These are phyloP conservation scores for Rhyzopertha dominica DNA, from an alignment of 1,140 invertebrate genomes.

Conservation along the genomic window DNA sequence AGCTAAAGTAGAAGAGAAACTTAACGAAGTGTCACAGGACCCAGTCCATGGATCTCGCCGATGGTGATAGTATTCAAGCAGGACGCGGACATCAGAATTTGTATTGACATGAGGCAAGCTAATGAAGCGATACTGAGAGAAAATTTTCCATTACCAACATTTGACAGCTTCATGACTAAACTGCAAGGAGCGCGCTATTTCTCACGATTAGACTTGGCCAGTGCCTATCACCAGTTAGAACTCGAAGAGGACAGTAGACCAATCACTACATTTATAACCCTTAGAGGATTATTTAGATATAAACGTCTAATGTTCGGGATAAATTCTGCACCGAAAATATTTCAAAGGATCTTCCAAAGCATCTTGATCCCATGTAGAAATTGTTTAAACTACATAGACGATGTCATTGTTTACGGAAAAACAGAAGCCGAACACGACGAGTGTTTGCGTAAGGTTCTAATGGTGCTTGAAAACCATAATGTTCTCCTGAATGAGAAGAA, in stretches of 20 bases:
- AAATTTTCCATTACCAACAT: slow-evolving; percentile 24
- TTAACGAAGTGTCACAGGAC: slow-evolving; percentile 14
- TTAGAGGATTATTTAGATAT: slow-evolving; percentile 20
- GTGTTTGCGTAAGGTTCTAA: background rate
- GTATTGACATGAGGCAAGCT: slow-evolving; percentile 29
- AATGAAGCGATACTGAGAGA: slow-evolving; percentile 28
- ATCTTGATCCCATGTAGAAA: slow-evolving; percentile 1
- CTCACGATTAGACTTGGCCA: slow-evolving; percentile 29
- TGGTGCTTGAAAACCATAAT: slow-evolving; percentile 15
- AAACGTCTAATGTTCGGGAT: slow-evolving; percentile 37
- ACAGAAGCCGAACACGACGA: slow-evolving; percentile 7
- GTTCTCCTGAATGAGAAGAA: slow-evolving; percentile 31
- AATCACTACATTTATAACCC: slow-evolving; percentile 25
- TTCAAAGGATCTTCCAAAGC: slow-evolving; percentile 4
- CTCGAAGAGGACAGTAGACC: slow-evolving; percentile 26
- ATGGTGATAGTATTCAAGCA: slow-evolving; percentile 22
- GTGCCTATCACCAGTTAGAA: slow-evolving; percentile 36
- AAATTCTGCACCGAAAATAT: slow-evolving; percentile 19
- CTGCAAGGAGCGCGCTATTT: slow-evolving; percentile 20
- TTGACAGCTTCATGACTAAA: slow-evolving; percentile 20
- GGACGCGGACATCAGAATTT: slow-evolving; percentile 26
- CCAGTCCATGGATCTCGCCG: slow-evolving; percentile 25
- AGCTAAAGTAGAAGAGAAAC: background rate
- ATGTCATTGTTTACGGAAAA: slow-evolving; percentile 8
- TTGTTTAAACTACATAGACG: slow-evolving; percentile 5